Conservation (phyloP, 2,797 vertebrate species). For the Mus caroli region DNA sequence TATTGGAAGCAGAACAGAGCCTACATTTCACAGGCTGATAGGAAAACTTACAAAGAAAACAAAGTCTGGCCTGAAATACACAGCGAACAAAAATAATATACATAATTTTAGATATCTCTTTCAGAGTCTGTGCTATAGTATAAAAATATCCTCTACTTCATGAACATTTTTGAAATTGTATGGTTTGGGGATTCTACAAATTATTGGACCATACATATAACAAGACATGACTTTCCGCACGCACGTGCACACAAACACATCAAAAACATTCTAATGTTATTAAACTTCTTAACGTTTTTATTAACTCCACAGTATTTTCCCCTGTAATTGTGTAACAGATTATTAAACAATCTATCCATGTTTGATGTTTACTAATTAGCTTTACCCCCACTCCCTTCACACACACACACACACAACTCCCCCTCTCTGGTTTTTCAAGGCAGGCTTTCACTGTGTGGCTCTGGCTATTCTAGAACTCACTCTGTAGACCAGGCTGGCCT, state of each 20-base stretch:
- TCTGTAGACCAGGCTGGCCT: background rate
- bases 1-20: conserved; percentile 15
- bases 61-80: conserved; percentile 59
- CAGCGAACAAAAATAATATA: conserved; percentile 48
- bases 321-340: background rate
- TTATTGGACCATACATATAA: background rate
- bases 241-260: background rate
- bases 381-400: background rate
- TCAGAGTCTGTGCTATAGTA: conserved; percentile 27
- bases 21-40: background rate
- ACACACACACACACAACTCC: too few relatives aligned
- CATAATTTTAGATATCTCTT: conserved; percentile 60
- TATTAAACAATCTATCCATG: background rate
- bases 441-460: background rate
- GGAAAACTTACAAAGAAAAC: conserved; percentile 47
- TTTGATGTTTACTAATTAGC: background rate
- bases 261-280: background rate
- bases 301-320: background rate
- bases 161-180: conserved; percentile 49
- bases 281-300: background rate
- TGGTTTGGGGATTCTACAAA: conserved; percentile 43
- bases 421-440: background rate
- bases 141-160: conserved; percentile 52
- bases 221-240: background rate
- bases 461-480: background rate